Percentiles rank a stretch among this genome's conserved stretches.
These are phyloP conservation scores for Candoia aspera DNA, from an alignment of 2,113 vertebrate species.

Conservation along the genomic window DNA sequence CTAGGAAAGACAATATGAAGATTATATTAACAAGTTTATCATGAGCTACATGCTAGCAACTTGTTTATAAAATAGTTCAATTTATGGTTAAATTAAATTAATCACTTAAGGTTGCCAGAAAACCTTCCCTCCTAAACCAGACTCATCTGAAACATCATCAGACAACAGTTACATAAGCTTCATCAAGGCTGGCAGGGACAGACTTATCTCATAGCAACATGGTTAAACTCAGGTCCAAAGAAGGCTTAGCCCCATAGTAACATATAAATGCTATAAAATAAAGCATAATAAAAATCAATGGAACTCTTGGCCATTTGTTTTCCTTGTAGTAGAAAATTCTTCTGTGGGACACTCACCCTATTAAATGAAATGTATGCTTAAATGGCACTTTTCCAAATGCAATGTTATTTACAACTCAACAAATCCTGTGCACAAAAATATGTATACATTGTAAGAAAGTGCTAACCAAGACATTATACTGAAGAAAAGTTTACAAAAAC, in stretches of 20 bases:
- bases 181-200: neutral
- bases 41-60: neutral
- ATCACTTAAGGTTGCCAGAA: neutral
- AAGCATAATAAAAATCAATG: neutral
- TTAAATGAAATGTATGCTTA: neutral
- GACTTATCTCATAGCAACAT: neutral
- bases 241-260: neutral
- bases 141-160: neutral
- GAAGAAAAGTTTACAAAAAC: neutral
- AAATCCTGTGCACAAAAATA: neutral
- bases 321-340: neutral
- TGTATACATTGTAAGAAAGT: neutral
- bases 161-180: neutral
- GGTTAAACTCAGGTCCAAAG: neutral
- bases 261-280: neutral
- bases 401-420: neutral
- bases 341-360: neutral
- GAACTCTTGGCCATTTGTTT: neutral
- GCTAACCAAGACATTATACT: neutral
- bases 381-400: neutral
- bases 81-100: neutral
- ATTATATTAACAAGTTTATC: neutral
- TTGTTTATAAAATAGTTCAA: neutral
- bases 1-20: neutral
- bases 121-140: neutral